Evolutionary conservation across 2,797 vertebrate genomes (phyloP).

Genomic region (Nothura maculosa): DNA sequence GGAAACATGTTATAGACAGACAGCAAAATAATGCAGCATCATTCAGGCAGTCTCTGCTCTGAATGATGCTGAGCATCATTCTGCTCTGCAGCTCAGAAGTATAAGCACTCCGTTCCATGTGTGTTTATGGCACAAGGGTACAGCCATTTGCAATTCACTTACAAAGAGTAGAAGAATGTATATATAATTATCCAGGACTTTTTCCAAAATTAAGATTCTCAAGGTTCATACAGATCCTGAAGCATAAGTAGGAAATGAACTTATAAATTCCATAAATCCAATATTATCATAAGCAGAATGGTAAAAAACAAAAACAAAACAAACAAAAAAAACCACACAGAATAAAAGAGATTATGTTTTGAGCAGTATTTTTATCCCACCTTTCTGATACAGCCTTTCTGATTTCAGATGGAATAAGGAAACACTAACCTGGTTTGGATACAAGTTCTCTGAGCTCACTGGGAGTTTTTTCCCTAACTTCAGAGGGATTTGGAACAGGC

Average conservation of each 20-base stretch:
- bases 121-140: not conserved
- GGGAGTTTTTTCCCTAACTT: not conserved
- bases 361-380: not conserved
- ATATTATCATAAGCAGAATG: not conserved
- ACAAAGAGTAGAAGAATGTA: not conserved
- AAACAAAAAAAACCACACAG: no score
- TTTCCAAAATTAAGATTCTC: not conserved
- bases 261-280: not conserved
- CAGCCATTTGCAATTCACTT: not conserved
- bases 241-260: not conserved
- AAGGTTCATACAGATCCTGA: not conserved
- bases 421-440: not conserved
- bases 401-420: not conserved
- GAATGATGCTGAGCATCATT: no score
- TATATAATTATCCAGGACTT: not conserved
- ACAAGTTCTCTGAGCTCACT: not conserved
- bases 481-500: not conserved
- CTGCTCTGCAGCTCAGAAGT: not conserved
- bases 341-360: not conserved
- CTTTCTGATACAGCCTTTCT: not conserved
- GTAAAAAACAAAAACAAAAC: no score
- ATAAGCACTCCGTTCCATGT: no score
- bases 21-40: not conserved
- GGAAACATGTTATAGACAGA: not conserved
- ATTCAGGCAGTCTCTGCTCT: no score